Percentiles rank a stretch among this genome's conserved stretches.
Conservation (phyloP, 2,888 invertebrate species). For the Andrena flavipes region DNA sequence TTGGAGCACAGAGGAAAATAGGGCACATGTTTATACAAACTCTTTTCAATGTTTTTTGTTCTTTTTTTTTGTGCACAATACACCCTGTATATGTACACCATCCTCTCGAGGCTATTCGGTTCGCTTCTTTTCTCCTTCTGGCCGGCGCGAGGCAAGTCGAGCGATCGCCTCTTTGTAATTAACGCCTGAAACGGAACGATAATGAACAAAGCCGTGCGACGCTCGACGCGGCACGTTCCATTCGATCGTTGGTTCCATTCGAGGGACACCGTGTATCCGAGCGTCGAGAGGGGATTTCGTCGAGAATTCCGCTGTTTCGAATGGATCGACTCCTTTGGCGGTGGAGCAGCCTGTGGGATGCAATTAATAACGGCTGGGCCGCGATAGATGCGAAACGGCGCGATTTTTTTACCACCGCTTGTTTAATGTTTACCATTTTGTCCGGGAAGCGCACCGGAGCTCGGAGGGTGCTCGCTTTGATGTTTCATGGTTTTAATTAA, state of each 20-base stretch:
- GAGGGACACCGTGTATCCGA: background rate
- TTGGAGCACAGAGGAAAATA: too few relatives aligned
- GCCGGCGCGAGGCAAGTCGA: background rate
- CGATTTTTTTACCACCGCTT: background rate
- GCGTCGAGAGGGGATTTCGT: conserved; percentile 7
- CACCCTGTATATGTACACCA: too few relatives aligned
- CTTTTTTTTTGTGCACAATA: too few relatives aligned
- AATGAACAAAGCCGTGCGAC: conserved; percentile 19
- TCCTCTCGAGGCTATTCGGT: background rate
- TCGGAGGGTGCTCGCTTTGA: background rate
- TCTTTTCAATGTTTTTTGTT: too few relatives aligned
- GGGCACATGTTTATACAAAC: too few relatives aligned
- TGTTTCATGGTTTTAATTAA: background rate
- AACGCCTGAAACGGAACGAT: conserved; percentile 20
- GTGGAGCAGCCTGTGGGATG: conserved; percentile 1
- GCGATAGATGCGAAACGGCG: background rate
- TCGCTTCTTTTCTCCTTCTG: background rate
- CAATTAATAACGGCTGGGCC: conserved; percentile 8
- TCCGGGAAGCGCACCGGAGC: too few relatives aligned
- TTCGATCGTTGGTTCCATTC: conserved; percentile 6
- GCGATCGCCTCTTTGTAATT: conserved; percentile 24
- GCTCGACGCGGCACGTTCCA: conserved; percentile 19
- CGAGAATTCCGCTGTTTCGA: background rate
- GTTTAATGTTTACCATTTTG: background rate
- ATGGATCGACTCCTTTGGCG: conserved; percentile 9